These are phyloP conservation scores for Pygocentrus nattereri DNA, from an alignment of 2,797 vertebrate species.

Conservation along the genomic window DNA sequence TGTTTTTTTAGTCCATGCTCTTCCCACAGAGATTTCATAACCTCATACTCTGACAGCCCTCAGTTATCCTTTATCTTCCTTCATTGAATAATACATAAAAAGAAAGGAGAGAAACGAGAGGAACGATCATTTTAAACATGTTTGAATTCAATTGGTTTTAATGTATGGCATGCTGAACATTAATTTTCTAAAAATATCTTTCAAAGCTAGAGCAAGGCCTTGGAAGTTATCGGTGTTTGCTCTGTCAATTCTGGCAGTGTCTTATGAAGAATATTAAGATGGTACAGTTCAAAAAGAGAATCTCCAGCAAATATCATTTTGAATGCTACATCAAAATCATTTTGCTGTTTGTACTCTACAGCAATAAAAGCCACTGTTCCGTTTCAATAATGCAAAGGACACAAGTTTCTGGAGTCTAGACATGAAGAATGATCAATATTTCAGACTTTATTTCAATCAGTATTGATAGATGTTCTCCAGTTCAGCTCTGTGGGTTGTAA, in stretches of 20 bases:
- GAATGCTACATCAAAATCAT: neutral
- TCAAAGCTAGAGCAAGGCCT: neutral
- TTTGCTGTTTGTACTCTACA: neutral
- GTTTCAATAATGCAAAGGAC: slow-evolving; percentile 43
- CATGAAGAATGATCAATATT: slow-evolving; percentile 47
- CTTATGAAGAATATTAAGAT: neutral
- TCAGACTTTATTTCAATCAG: slow-evolving; percentile 42
- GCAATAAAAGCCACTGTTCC: neutral
- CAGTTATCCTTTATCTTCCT: neutral
- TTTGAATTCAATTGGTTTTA: neutral
- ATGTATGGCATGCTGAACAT: slow-evolving; percentile 1
- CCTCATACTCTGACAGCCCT: neutral
- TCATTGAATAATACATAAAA: neutral
- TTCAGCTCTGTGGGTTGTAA: neutral
- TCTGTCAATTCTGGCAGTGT: neutral
- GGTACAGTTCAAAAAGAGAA: neutral
- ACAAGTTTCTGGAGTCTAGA: slow-evolving; percentile 18
- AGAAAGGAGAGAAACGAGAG: neutral
- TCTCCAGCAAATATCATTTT: neutral
- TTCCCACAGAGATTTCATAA: neutral
- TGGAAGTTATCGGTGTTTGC: neutral
- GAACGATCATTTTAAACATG: neutral
- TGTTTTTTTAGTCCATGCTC: neutral
- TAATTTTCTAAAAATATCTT: neutral
- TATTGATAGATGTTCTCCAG: slow-evolving; percentile 31